Evolutionary conservation across 1,140 invertebrate genomes (phyloP), one percentile per base, ranked within the genome.

Genomic region (Mylabris phalerata): DNA sequence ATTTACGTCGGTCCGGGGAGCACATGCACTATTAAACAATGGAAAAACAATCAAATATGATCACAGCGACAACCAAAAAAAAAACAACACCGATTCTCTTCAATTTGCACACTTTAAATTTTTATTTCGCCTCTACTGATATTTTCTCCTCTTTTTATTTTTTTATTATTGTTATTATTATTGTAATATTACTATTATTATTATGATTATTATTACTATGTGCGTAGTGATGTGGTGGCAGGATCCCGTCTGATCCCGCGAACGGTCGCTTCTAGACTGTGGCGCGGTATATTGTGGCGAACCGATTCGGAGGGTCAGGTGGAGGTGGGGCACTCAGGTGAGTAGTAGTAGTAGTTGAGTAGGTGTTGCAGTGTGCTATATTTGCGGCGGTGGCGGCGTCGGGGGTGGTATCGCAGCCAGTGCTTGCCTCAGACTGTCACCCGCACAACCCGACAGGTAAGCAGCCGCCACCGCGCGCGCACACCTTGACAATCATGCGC

Each of bases 301-400:
- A 60, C 51, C 50, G 49, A 48, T 57, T 55, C 44, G 54, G 61
- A 49, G 60, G 58, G 57, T 50, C 64, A 65, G 60, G 67, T 65
- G 66, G 66, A 70, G 64, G 67, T 70, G 71, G 69, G 70, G 68
- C 71, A 71, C 68, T 62, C 67, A 74, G 72, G 73, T 72, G 72
- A 64, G 71, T 67, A 66, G 62, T 66, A 64, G 66, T 66, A 64
- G 67, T 61, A 67, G 61, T 54, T 19, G 72, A 64, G 71, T 67
- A 66, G 62, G 67, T 65, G 66, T 67, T 66, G 67, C 63, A 67
- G 61, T 55, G 52, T 45, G 19, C 19, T 60, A 62, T 60, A 59
- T 62, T 57, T 49, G 67, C 65, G 68, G 62, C 62, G 66, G 67
- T 64, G 64, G 69, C 68, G 68, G 67, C 67, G 67, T 66, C 63